Conservation (phyloP, 2,888 invertebrate genomes). For the Neoscelio sp. region DNA sequence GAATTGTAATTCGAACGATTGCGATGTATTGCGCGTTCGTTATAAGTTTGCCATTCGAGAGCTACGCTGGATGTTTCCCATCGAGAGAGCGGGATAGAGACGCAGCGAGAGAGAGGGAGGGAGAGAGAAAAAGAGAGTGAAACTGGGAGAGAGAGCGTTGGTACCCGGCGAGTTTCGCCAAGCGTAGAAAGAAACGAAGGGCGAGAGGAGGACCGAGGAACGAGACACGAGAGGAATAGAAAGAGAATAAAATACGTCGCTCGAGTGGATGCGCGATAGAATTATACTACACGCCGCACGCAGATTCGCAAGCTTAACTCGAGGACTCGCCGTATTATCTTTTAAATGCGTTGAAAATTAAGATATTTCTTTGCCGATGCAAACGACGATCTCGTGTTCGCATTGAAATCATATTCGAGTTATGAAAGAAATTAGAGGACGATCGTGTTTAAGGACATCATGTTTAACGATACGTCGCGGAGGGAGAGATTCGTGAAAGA, state of each 20-base stretch:
- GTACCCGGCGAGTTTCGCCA: neutral
- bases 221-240: slow-evolving; percentile 9
- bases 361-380: slow-evolving; percentile 22
- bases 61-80: slow-evolving; percentile 71
- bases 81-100: slow-evolving; percentile 46
- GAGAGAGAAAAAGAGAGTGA: slow-evolving; percentile 26
- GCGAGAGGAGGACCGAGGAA: slow-evolving; percentile 6
- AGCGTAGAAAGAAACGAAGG: slow-evolving; percentile 54
- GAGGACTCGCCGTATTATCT: slow-evolving; percentile 34
- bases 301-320: slow-evolving; percentile 30
- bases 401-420: slow-evolving; percentile 17
- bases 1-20: slow-evolving; percentile 63
- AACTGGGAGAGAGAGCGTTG: slow-evolving; percentile 47
- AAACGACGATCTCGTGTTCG: slow-evolving; percentile 3
- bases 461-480: slow-evolving; percentile 11
- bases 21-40: slow-evolving; percentile 65
- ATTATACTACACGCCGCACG: slow-evolving; percentile 33
- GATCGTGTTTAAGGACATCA: slow-evolving; percentile 14
- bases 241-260: slow-evolving; percentile 39
- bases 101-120: slow-evolving; percentile 13
- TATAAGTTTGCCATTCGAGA: slow-evolving; percentile 63
- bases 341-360: slow-evolving; percentile 39
- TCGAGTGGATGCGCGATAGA: slow-evolving; percentile 49
- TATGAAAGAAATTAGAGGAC: slow-evolving; percentile 6
- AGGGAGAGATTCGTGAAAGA: slow-evolving; percentile 15